phyloP scores from a whole-genome alignment of 2,888 invertebrate species.

The Helicoverpa assulta region DNA sequence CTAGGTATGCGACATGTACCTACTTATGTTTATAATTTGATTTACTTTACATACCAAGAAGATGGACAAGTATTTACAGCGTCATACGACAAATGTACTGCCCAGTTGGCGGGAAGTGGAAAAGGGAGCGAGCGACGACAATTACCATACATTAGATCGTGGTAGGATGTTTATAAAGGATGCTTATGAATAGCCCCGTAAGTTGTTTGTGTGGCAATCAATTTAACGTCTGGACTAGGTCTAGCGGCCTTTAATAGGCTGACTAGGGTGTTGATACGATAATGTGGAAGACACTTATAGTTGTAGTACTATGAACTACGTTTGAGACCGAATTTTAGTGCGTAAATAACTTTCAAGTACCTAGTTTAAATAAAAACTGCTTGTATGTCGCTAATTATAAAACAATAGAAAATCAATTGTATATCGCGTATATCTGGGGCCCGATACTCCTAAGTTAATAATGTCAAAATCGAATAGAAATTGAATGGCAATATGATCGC shows the following conservation, averaged over 20 bases:
- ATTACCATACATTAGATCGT: constrained; percentile 59
- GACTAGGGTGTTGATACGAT: background rate
- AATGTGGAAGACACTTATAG: background rate
- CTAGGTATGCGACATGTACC: no score
- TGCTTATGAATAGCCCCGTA: constrained; percentile 52
- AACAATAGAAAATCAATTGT: no score
- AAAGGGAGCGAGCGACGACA: constrained; percentile 55
- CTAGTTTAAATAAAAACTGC: no score
- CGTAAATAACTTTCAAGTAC: background rate
- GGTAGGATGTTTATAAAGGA: constrained; percentile 52
- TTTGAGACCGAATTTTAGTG: background rate
- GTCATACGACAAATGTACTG: constrained; percentile 24
- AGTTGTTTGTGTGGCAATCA: constrained; percentile 48
- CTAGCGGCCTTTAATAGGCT: constrained; percentile 4
- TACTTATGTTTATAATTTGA: background rate
- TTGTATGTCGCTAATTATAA: no score
- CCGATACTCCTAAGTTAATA: no score
- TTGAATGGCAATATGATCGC: no score
- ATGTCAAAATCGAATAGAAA: no score
- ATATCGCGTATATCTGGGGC: no score
- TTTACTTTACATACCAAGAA: constrained; percentile 23
- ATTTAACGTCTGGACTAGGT: constrained; percentile 29
- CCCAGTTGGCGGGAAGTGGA: constrained; percentile 52
- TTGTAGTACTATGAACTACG: background rate
- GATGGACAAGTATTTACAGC: constrained; percentile 39